Conservation (phyloP, 1,140 invertebrate genomes). For the Brachionus rubens region DNA sequence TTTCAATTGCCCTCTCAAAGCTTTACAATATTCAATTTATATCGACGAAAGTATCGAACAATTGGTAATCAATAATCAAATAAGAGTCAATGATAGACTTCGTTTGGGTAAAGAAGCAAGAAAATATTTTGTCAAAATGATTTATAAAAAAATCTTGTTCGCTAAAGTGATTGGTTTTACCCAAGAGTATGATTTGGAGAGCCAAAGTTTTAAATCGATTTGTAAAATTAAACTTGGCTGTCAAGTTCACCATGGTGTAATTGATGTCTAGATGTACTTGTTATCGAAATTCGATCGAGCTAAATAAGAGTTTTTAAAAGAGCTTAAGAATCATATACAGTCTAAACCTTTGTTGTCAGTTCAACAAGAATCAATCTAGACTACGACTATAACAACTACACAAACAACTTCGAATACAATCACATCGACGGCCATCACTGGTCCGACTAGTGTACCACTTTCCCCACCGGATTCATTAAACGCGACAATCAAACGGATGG, state of each 20-base stretch:
- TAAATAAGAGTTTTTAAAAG: constrained; percentile 12
- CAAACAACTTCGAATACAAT: not conserved
- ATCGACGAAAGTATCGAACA: not conserved
- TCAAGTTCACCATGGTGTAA: constrained; percentile 1
- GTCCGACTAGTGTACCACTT: not conserved
- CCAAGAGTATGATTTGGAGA: not conserved
- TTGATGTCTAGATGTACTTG: constrained; percentile 30
- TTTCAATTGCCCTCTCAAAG: constrained; percentile 36
- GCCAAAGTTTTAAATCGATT: not conserved
- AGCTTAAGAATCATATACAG: constrained; percentile 1
- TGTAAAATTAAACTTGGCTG: constrained; percentile 15
- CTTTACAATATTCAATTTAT: constrained; percentile 1
- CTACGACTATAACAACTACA: constrained; percentile 12
- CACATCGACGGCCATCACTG: not conserved
- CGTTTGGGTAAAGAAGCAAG: not conserved
- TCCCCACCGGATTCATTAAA: constrained; percentile 7
- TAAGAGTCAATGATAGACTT: not conserved
- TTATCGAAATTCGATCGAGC: constrained; percentile 39
- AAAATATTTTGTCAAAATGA: constrained; percentile 33
- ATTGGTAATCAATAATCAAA: not conserved
- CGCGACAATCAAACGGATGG: not conserved
- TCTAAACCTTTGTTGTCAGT: not conserved
- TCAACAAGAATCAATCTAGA: not conserved
- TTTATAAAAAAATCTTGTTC: constrained; percentile 32
- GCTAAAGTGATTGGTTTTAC: constrained; percentile 20